Percentiles rank a stretch among this genome's conserved stretches.
Conservation (phyloP, 2,113 vertebrate genomes). For the Hydrolagus affinis region DNA sequence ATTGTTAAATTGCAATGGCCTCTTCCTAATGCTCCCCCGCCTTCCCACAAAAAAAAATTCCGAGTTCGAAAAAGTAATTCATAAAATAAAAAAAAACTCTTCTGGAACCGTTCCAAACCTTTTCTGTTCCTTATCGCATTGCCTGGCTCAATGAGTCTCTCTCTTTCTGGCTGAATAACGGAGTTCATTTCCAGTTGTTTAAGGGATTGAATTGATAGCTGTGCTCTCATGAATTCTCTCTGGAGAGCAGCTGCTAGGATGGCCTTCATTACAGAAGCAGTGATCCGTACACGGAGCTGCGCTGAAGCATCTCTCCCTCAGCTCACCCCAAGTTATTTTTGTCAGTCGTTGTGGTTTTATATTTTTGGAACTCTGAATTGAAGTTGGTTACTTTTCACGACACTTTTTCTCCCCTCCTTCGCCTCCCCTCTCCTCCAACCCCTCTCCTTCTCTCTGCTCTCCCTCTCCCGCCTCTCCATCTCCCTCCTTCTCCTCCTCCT, state of each 20-base stretch:
- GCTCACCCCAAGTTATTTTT: constrained; percentile 4
- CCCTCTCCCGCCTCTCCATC: too few relatives aligned
- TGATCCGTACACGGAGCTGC: background rate
- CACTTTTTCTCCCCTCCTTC: too few relatives aligned
- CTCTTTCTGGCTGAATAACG: background rate
- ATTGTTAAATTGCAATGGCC: background rate
- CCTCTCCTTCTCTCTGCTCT: too few relatives aligned
- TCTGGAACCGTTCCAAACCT: background rate
- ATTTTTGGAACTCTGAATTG: background rate
- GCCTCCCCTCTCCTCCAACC: too few relatives aligned
- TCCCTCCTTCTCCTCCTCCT: too few relatives aligned
- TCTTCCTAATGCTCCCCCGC: too few relatives aligned
- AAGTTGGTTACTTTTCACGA: too few relatives aligned
- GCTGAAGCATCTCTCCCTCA: background rate
- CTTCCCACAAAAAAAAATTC: background rate
- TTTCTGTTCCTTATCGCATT: background rate
- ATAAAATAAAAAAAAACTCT: background rate
- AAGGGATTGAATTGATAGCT: constrained; percentile 23
- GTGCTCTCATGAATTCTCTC: constrained; percentile 2
- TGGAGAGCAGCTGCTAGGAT: background rate
- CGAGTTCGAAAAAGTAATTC: background rate
- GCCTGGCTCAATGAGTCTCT: background rate
- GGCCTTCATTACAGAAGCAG: constrained; percentile 12
- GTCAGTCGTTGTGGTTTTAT: background rate
- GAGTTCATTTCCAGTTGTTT: background rate